Percentiles rank a stretch among this genome's conserved stretches.
These are phyloP conservation scores for Propithecus deckenii DNA, from an alignment of 2,797 vertebrate genomes.

Conservation along the genomic window DNA sequence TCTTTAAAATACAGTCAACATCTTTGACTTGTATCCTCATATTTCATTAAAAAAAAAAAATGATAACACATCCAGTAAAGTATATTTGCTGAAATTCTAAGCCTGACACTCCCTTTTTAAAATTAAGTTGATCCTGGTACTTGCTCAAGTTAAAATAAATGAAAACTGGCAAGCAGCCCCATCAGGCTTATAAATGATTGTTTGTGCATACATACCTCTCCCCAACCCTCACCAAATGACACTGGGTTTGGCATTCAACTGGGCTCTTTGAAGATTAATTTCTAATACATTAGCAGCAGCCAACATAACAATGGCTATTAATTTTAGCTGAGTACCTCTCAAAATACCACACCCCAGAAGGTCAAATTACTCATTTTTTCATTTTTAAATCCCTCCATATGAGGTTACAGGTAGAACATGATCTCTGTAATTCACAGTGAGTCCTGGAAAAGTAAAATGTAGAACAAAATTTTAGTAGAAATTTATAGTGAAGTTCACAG, in stretches of 20 bases:
- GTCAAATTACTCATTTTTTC: conserved; percentile 43
- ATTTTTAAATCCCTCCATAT: neutral
- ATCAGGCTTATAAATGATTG: neutral
- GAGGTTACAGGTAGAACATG: neutral
- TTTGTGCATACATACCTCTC: neutral
- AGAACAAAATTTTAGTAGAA: conserved; percentile 32
- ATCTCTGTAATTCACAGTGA: conserved; percentile 26
- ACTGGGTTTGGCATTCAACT: neutral
- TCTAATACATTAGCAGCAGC: neutral
- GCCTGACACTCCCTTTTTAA: neutral
- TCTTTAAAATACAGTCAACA: conserved; percentile 26
- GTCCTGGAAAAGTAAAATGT: neutral
- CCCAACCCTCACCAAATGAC: neutral
- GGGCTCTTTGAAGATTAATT: neutral
- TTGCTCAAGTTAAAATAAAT: conserved; percentile 16
- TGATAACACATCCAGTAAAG: neutral
- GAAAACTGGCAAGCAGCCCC: conserved; percentile 1
- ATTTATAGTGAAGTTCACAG: conserved; percentile 25
- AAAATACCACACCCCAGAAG: neutral
- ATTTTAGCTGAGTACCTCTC: neutral
- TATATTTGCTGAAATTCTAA: conserved; percentile 36
- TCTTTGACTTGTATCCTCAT: neutral
- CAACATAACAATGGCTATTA: conserved; percentile 20
- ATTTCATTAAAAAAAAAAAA: neutral
- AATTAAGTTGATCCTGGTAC: neutral